A percentile compares a stretch with the other conserved stretches of the same genome.
These are phyloP conservation scores for Megaceryle torquata DNA, from an alignment of 2,113 vertebrate genomes.

Conservation along the genomic window DNA sequence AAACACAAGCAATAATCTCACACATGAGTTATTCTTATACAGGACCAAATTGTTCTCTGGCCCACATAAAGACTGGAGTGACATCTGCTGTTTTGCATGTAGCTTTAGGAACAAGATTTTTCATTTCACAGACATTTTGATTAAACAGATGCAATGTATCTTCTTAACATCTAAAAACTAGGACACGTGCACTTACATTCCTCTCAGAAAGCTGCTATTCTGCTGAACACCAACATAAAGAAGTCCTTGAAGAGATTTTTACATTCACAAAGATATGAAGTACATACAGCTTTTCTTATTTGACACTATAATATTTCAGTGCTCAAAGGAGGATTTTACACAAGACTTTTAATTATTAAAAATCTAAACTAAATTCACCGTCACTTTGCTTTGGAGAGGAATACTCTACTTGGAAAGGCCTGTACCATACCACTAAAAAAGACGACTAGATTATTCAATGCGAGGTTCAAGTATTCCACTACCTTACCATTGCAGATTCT, in stretches of 20 bases:
- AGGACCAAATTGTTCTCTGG: background rate
- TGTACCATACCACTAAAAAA: background rate
- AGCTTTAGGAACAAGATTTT: background rate
- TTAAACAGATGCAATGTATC: background rate
- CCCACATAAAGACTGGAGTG: conserved; percentile 23
- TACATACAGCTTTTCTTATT: background rate
- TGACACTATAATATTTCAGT: background rate
- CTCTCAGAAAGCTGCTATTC: background rate
- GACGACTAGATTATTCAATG: background rate
- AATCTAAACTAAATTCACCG: background rate
- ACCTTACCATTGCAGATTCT: background rate
- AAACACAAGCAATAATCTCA: background rate
- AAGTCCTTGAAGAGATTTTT: background rate
- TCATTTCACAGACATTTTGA: conserved; percentile 12
- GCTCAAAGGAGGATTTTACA: background rate
- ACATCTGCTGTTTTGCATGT: conserved; percentile 28
- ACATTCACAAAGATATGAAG: background rate
- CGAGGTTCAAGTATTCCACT: background rate
- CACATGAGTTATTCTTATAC: background rate
- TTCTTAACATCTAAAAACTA: background rate
- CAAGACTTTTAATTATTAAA: background rate
- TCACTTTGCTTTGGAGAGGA: background rate
- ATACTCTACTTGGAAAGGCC: background rate
- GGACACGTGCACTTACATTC: background rate
- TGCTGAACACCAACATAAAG: background rate